These are phyloP conservation scores for Pachycephala philippinensis DNA, from an alignment of 2,113 vertebrate genomes.

Conservation along the genomic window DNA sequence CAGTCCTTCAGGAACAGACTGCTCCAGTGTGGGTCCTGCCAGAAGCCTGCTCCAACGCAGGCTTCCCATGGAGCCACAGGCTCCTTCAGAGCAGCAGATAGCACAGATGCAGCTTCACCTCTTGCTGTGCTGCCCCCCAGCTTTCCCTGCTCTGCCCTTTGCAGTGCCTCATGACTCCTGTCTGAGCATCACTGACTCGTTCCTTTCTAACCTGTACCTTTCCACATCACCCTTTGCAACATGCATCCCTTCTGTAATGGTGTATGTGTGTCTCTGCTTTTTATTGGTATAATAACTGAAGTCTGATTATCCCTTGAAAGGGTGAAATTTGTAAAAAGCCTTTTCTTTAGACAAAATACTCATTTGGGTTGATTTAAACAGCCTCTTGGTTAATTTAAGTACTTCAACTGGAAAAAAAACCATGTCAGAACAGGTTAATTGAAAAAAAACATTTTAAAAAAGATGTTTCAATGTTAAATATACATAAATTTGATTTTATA, in stretches of 20 bases:
- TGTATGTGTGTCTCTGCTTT: neutral
- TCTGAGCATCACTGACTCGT: neutral
- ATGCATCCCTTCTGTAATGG: neutral
- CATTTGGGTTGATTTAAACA: neutral
- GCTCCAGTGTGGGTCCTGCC: neutral
- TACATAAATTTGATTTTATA: neutral
- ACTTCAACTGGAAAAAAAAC: neutral
- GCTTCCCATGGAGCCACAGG: rapidly evolving
- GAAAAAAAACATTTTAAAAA: neutral
- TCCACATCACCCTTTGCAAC: neutral
- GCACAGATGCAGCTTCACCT: neutral
- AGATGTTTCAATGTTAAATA: neutral
- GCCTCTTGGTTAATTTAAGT: neutral
- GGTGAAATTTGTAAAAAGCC: neutral
- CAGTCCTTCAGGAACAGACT: neutral
- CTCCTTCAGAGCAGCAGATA: rapidly evolving
- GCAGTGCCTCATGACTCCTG: neutral
- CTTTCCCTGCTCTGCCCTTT: neutral
- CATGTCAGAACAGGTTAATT: neutral
- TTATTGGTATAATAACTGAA: neutral
- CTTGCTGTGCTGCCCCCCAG: neutral
- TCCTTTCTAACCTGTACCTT: neutral
- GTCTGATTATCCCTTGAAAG: neutral
- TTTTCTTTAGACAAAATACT: neutral
- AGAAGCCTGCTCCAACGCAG: neutral